Percentiles rank a stretch among this genome's conserved stretches.
phyloP scores from a whole-genome alignment of 2,797 vertebrate genomes.

The Rhynchotus rufescens region DNA sequence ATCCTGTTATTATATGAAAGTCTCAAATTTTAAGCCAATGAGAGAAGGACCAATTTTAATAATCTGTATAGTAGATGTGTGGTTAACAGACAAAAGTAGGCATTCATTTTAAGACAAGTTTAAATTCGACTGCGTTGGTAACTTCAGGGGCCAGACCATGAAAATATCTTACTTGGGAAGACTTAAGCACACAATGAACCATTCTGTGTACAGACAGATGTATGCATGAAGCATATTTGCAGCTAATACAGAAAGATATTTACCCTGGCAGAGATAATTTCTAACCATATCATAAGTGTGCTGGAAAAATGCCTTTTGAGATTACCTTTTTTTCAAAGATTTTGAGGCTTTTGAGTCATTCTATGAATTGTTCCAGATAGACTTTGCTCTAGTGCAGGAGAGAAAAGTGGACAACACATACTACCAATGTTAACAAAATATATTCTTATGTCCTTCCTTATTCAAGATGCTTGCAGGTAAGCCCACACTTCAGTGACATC shows the following conservation, averaged over 20 bases:
- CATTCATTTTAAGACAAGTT: background rate
- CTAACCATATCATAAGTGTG: background rate
- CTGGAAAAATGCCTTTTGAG: background rate
- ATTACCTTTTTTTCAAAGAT: background rate
- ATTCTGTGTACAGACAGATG: background rate
- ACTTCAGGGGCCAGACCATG: background rate
- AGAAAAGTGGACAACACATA: background rate
- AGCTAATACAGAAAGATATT: background rate
- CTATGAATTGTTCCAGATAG: background rate
- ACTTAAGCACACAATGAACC: background rate
- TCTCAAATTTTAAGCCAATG: background rate
- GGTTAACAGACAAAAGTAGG: background rate
- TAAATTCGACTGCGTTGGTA: background rate
- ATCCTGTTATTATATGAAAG: background rate
- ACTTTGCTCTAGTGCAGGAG: background rate
- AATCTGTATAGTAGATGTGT: background rate
- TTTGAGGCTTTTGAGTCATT: background rate
- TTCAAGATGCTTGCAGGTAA: background rate
- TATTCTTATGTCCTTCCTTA: background rate
- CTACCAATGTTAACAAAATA: background rate
- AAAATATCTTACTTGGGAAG: background rate
- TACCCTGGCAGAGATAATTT: constrained; percentile 7
- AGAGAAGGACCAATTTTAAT: background rate
- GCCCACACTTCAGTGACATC: background rate
- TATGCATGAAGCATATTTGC: background rate